Percentiles rank a stretch among this genome's conserved stretches.
Conservation (phyloP, 2,797 vertebrate species). For the Acrossocheilus wenchowensis region DNA sequence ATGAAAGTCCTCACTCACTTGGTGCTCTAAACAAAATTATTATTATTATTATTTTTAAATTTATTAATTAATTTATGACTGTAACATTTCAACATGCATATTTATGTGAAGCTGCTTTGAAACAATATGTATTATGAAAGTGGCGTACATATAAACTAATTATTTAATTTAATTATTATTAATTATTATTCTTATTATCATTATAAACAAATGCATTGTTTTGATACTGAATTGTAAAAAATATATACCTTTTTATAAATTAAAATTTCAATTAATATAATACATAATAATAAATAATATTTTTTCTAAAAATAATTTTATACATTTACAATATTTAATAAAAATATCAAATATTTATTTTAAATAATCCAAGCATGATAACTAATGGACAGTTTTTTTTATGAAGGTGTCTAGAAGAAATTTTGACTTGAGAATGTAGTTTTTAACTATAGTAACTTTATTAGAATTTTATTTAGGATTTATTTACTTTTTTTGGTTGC, state of each 20-base stretch:
- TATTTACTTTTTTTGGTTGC: not conserved
- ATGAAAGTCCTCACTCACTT: not conserved
- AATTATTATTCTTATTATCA: not conserved
- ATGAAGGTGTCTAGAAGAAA: not conserved
- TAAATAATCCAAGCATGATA: not conserved
- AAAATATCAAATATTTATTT: not conserved
- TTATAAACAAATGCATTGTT: not conserved
- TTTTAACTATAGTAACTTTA: not conserved
- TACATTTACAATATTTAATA: not conserved
- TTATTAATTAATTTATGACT: not conserved
- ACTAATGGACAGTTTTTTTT: not conserved
- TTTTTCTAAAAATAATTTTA: not conserved
- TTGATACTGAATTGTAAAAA: not conserved
- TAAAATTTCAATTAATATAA: not conserved
- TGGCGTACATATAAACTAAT: not conserved
- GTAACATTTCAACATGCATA: not conserved
- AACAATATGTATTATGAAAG: not conserved
- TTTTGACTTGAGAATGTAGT: not conserved
- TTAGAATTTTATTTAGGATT: not conserved
- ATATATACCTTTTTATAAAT: not conserved
- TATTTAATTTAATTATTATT: too few relatives aligned
- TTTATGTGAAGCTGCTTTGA: not conserved
- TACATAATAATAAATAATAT: not conserved
- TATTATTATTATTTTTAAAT: not conserved
- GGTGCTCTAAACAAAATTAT: not conserved